A percentile compares a stretch with the other conserved stretches of the same genome.
Conservation (phyloP, 2,113 vertebrate genomes). For the Alosa alosa region DNA sequence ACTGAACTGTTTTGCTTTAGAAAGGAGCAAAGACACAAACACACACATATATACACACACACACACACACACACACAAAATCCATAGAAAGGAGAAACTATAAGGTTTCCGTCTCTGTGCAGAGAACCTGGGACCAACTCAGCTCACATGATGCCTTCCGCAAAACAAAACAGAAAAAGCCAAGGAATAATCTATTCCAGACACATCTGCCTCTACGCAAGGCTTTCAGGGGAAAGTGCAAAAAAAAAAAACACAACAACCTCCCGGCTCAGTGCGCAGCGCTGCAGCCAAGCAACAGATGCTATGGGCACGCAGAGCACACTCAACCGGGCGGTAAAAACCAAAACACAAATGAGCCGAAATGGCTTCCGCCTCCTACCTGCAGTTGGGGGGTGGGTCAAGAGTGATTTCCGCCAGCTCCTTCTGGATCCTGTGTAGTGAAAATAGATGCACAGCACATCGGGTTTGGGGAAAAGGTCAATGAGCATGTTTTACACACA, state of each 20-base stretch:
- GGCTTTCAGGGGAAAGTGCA: background rate
- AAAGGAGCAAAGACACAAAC: background rate
- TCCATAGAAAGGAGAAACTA: background rate
- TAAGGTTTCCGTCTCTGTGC: background rate
- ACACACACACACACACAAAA: background rate
- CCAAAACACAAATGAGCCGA: background rate
- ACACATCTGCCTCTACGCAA: background rate
- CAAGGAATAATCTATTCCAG: background rate
- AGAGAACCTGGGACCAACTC: background rate
- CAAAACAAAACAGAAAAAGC: background rate
- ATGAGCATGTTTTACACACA: background rate
- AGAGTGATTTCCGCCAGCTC: constrained; percentile 95
- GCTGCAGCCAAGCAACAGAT: background rate
- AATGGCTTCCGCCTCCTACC: constrained; percentile 71
- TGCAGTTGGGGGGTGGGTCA: constrained; percentile 95
- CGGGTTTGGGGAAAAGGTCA: background rate
- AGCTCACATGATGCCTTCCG: background rate
- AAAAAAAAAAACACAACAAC: background rate
- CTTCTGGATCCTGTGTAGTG: constrained; percentile 88
- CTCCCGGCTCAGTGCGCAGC: background rate
- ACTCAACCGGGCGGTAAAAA: background rate
- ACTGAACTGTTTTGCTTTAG: background rate
- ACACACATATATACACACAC: no score
- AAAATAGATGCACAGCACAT: constrained; percentile 19
- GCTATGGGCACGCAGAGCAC: background rate